Conservation (phyloP, 1,140 invertebrate genomes). For the Glossosoma conforme region DNA sequence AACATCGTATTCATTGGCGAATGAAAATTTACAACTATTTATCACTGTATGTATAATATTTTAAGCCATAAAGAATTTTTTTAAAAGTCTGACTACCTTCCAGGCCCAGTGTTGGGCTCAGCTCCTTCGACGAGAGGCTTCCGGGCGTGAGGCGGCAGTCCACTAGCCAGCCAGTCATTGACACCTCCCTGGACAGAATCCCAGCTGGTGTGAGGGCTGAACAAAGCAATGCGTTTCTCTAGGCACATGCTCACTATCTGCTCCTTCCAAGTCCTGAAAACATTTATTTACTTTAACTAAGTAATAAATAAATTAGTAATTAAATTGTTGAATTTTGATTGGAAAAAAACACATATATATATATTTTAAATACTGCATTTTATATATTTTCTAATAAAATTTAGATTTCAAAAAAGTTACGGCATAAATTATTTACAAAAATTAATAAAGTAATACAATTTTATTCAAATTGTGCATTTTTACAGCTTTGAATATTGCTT, state of each 20-base stretch:
- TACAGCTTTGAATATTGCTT: conserved; percentile 27
- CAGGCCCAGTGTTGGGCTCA: conserved; percentile 55
- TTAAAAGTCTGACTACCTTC: conserved; percentile 44
- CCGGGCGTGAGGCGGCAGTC: conserved; percentile 53
- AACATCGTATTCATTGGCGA: no score
- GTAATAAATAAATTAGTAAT: not conserved
- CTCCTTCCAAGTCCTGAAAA: conserved; percentile 66
- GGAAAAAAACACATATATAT: no score
- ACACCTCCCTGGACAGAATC: conserved; percentile 80
- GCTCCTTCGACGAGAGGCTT: conserved; percentile 47
- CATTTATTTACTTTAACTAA: conserved; percentile 1
- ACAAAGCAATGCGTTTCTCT: conserved; percentile 82
- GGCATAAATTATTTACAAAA: not conserved
- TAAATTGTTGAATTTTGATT: no score
- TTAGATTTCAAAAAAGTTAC: not conserved
- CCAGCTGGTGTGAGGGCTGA: conserved; percentile 90
- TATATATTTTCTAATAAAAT: not conserved
- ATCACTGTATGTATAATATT: no score
- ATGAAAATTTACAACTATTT: no score
- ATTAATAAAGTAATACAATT: not conserved
- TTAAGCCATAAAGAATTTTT: no score
- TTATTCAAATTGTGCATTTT: no score
- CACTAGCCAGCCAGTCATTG: conserved; percentile 85
- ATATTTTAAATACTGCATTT: not conserved
- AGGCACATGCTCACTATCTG: conserved; percentile 76